phyloP scores from a whole-genome alignment of 1,140 invertebrate species.

The Hypothenemus hampei region DNA sequence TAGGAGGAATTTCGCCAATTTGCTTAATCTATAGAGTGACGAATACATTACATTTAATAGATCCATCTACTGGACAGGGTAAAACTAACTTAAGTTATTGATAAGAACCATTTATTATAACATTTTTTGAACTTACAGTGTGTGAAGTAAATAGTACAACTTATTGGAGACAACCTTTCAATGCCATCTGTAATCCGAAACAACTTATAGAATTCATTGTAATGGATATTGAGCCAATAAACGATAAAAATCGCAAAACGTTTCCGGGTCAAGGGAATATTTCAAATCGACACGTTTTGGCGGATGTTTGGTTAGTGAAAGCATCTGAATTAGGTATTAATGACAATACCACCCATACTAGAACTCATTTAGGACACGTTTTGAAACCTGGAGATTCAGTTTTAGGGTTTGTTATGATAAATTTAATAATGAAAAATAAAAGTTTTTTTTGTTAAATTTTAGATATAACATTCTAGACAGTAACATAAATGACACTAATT shows the following conservation, averaged over 20 bases:
- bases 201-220: slow-evolving; percentile 90
- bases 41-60: slow-evolving; percentile 87
- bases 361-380: slow-evolving; percentile 92
- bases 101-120: too few species aligned
- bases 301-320: slow-evolving; percentile 91
- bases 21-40: slow-evolving; percentile 88
- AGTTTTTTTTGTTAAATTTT: slow-evolving; percentile 31
- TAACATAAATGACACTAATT: slow-evolving; percentile 85
- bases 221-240: slow-evolving; percentile 88
- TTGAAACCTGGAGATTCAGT: slow-evolving; percentile 90
- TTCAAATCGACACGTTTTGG: slow-evolving; percentile 82
- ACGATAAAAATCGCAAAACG: slow-evolving; percentile 67
- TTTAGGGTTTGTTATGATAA: too few species aligned
- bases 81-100: too few species aligned
- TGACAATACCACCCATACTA: slow-evolving; percentile 76
- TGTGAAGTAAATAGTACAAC: slow-evolving; percentile 75
- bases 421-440: neutral
- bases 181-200: slow-evolving; percentile 82
- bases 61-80: slow-evolving; percentile 89
- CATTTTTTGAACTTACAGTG: too few species aligned
- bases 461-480: slow-evolving; percentile 84
- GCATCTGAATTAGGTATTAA: slow-evolving; percentile 82
- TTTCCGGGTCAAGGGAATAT: slow-evolving; percentile 84
- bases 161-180: slow-evolving; percentile 86
- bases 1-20: slow-evolving; percentile 89